Percentiles rank a stretch among this genome's conserved stretches.
Conservation (phyloP, 2,888 invertebrate genomes). For the Sinotaia quadrata region DNA sequence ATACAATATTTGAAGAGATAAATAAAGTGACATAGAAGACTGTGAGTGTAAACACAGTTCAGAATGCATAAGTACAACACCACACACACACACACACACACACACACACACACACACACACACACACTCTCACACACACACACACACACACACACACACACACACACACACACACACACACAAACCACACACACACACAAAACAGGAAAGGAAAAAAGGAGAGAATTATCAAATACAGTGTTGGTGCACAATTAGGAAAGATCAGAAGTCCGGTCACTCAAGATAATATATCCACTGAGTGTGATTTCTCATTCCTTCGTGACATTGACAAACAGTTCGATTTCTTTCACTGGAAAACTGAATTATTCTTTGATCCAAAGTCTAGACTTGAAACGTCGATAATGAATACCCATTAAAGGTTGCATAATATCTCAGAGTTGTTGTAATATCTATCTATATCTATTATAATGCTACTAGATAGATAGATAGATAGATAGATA, state of each 20-base stretch:
- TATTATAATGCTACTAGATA: too few species aligned
- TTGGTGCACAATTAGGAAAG: too few species aligned
- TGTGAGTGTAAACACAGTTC: background rate
- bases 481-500: conserved; percentile 14
- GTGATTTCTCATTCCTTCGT: too few species aligned
- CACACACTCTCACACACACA: conserved; percentile 9
- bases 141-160: background rate
- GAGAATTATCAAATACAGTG: background rate
- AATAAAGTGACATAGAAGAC: background rate
- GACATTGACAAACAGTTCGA: too few species aligned
- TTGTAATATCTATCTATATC: too few species aligned
- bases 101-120: conserved; percentile 8
- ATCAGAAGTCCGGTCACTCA: too few species aligned
- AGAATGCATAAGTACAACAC: background rate
- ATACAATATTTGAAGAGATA: background rate
- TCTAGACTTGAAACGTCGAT: too few species aligned
- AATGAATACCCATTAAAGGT: too few species aligned
- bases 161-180: background rate
- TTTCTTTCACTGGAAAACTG: too few species aligned
- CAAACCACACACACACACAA: conserved; percentile 2
- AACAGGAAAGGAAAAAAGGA: background rate
- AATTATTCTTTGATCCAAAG: too few species aligned
- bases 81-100: background rate
- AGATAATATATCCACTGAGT: too few species aligned
- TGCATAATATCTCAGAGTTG: too few species aligned